Conservation (phyloP, 2,888 invertebrate genomes). For the Philereme transversata region DNA sequence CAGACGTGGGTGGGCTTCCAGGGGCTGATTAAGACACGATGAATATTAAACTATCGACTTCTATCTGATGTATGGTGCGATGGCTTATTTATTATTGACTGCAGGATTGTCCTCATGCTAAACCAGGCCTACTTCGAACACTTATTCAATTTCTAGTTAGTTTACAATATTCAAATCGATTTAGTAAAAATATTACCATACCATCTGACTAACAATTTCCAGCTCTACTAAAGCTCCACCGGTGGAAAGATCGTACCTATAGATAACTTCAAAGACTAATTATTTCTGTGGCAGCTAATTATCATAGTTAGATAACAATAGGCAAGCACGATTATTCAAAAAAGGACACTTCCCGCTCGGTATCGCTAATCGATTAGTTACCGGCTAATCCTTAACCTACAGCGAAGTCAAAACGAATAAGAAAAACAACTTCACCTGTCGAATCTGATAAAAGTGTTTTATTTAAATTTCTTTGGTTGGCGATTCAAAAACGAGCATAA, state of each 20-base stretch:
- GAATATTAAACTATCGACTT: slow-evolving; percentile 67
- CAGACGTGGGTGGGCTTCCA: slow-evolving; percentile 78
- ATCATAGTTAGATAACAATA: slow-evolving; percentile 40
- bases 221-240: not conserved
- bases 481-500: slow-evolving; percentile 77
- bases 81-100: slow-evolving; percentile 28
- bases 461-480: slow-evolving; percentile 81
- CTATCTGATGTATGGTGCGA: slow-evolving; percentile 24
- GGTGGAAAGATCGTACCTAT: not conserved
- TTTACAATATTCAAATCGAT: slow-evolving; percentile 8
- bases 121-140: slow-evolving; percentile 3
- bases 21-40: slow-evolving; percentile 73
- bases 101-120: slow-evolving; percentile 16
- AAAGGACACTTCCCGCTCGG: slow-evolving; percentile 64
- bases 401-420: slow-evolving; percentile 76
- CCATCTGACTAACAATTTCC: not conserved
- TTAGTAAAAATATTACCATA: not conserved
- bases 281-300: slow-evolving; percentile 5
- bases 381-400: slow-evolving; percentile 80
- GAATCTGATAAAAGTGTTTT: slow-evolving; percentile 83
- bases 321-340: slow-evolving; percentile 49
- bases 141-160: slow-evolving; percentile 8
- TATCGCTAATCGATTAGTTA: slow-evolving; percentile 77
- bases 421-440: slow-evolving; percentile 77
- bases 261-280: not conserved